Conservation (phyloP, 1,140 invertebrate genomes). For the Brachionus asplanchnoidis region DNA sequence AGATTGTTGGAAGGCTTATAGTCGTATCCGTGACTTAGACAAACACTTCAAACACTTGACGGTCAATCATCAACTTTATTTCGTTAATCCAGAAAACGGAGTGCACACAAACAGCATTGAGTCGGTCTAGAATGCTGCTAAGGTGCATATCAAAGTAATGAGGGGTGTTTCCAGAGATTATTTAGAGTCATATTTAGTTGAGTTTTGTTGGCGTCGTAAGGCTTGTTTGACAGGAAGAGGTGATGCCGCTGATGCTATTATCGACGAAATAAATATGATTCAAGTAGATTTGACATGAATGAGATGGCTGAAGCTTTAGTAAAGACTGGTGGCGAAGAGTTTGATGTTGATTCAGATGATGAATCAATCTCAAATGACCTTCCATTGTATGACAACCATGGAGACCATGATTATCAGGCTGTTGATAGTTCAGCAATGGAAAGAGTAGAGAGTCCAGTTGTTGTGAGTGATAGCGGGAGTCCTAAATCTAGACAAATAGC, state of each 20-base stretch:
- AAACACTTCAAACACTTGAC: background rate
- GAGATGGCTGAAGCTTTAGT: background rate
- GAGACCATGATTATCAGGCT: background rate
- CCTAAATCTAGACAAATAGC: background rate
- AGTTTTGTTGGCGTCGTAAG: background rate
- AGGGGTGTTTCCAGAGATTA: background rate
- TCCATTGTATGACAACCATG: background rate
- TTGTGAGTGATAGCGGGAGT: background rate
- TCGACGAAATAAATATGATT: background rate
- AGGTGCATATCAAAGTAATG: background rate
- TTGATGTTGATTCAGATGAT: background rate
- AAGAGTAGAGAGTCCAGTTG: background rate
- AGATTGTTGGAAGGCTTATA: background rate
- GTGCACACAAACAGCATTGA: background rate
- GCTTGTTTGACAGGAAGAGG: background rate
- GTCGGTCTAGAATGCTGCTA: background rate
- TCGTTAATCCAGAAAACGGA: background rate
- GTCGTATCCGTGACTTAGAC: background rate
- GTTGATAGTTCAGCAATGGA: background rate
- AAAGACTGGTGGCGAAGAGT: background rate
- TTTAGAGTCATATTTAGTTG: background rate
- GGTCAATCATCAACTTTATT: background rate
- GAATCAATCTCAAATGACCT: background rate
- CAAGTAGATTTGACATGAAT: background rate
- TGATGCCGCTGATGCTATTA: background rate